Evolutionary conservation across 2,797 vertebrate species (phyloP), one percentile per base, ranked within the genome.

Genomic region (Psittacula derbiana): DNA sequence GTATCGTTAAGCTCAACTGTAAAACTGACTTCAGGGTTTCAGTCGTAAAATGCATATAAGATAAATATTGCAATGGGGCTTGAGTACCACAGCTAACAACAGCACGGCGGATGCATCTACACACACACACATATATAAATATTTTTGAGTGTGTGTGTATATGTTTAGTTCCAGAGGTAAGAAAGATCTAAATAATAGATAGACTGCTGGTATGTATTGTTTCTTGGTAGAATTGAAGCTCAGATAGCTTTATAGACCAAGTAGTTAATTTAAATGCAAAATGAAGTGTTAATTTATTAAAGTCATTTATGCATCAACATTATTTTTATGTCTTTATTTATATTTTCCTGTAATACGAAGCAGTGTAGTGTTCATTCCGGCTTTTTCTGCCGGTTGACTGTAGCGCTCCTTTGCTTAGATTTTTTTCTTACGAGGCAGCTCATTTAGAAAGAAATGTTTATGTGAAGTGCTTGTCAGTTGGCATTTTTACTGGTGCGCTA

Each of bases 401-500:
- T 92, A 88, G 87, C 49, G 52, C 36, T 91, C 94, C 94, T 97
- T 93, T 94, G 95, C 96, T 97, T 94, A 90, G 95, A 88, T 95
- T 97, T 97, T 96, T 93, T 95, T 93, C 96, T 97, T 98, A 98
- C 97, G 98, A 98, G 98, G 97, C 97, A 97, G 98, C 98, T 98
- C 98, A 98, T 98, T 98, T 98, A 98, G 98, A 98, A 98, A 97
- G 98, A 98, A 97, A 98, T 98, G 97, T 98, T 98, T 98, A 98
- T 98, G 98, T 97, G 98, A 98, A 98, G 97, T 96, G 97, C 98
- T 98, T 98, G 98, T 98, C 98, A 97, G 98, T 97, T 98, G 98
- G 98, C 98, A 98, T 98, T 98, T 99, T 98, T 98, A 98, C 98
- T 97, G 97, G 98, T 98, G 98, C 97, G 98, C 98, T 98, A 98